Evolutionary conservation across 2,113 vertebrate genomes (phyloP).

Genomic region (Sylvietta virens): DNA sequence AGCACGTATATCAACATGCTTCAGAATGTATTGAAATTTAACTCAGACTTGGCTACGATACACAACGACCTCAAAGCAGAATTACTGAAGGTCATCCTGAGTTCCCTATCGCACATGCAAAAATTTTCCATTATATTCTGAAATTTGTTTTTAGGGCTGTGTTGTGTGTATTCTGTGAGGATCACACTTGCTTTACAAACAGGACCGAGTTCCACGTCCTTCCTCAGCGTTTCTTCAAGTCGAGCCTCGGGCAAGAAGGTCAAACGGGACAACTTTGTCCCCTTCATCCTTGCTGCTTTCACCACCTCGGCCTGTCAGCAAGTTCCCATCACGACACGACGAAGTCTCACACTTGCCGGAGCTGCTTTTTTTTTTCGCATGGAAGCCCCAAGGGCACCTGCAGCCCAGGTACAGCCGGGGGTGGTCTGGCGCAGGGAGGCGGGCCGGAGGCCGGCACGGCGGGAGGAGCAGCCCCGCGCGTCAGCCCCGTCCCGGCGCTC

Average conservation of each 20-base stretch:
- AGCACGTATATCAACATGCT: fast-evolving
- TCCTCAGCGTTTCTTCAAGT: neutral
- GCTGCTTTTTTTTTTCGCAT: fast-evolving
- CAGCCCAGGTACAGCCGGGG: neutral
- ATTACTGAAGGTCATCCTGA: neutral
- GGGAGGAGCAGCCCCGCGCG: neutral
- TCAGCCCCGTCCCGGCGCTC: neutral
- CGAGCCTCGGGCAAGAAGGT: neutral
- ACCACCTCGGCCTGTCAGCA: neutral
- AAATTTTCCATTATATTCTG: neutral
- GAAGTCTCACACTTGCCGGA: fast-evolving
- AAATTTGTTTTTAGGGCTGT: neutral
- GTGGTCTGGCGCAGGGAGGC: neutral
- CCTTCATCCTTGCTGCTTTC: neutral
- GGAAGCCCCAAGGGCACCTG: neutral
- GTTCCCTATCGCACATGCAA: fast-evolving
- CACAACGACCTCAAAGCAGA: neutral
- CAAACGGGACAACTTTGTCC: neutral
- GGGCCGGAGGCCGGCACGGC: neutral
- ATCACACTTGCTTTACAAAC: neutral
- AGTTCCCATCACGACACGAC: fast-evolving
- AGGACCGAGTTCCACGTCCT: fast-evolving
- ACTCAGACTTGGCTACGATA: neutral
- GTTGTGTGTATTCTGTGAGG: too few species aligned
- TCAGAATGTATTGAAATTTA: neutral